Conservation (phyloP, 2,797 vertebrate genomes). For the Gambelia wislizenii region DNA sequence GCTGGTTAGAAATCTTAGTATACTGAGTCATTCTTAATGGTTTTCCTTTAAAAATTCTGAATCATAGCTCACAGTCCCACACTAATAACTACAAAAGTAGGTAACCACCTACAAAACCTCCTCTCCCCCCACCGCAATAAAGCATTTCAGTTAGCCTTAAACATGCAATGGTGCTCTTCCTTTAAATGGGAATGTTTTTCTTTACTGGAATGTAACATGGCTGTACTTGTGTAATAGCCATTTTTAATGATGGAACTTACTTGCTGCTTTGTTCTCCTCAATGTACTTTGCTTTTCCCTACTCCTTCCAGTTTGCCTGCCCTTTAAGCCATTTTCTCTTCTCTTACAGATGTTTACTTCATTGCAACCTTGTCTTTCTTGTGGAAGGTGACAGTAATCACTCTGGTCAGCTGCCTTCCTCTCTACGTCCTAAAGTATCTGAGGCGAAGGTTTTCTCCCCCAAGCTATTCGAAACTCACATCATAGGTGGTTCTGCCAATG, state of each 20-base stretch:
- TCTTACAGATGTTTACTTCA: conserved; percentile 93
- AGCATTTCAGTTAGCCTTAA: neutral
- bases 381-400: conserved; percentile 99
- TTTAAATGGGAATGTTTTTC: neutral
- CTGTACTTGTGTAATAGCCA: neutral
- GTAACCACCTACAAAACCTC: neutral
- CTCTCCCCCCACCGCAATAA: too few species aligned
- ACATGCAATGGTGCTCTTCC: neutral
- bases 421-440: conserved; percentile 98
- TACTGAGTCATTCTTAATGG: neutral
- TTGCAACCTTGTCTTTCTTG: conserved; percentile 93
- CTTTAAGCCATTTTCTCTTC: neutral
- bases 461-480: conserved; percentile 96
- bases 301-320: neutral
- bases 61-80: neutral
- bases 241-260: neutral
- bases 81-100: neutral
- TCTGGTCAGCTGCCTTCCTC: conserved; percentile 96
- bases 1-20: too few species aligned
- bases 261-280: neutral
- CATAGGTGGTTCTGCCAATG: conserved; percentile 74
- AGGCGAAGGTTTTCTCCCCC: conserved; percentile 95
- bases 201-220: neutral
- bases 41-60: conserved; percentile 4
- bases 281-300: neutral